Evolutionary conservation across 1,140 invertebrate species (phyloP), one percentile per base, ranked within the genome.

Genomic region (Sipha flava): DNA sequence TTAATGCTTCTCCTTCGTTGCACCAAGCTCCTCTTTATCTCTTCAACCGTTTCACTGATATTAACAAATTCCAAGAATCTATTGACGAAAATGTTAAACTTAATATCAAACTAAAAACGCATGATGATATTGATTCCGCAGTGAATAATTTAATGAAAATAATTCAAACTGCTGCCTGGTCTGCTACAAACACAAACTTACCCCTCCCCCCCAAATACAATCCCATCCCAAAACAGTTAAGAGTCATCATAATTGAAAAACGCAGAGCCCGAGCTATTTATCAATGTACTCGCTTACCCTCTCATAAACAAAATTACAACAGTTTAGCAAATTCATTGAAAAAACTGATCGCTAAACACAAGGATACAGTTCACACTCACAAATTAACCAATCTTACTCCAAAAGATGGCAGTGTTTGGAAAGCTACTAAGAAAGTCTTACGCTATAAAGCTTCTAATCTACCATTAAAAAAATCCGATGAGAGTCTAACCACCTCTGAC

Each of bases 391-490:
- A 70, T 68, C 29, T 34, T 9, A n/a, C 29, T 34, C 16, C 29
- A 2, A 62, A 26, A 37, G 59, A 34, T 10, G 6, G 5, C 9
- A 37, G 59, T 21, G 2, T 83, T 9, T 83, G 80, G 81, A 82
- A 66, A 73, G 82, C 75, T 0, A 80, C 81, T 21, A 83, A 81
- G 57, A 34, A 79, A 40, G 31, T 82, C 14, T 82, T 80, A 59
- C 43, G 49, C 49, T 79, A 80, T 26, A 80, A 68, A 18, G 1
- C 66, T 12, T 34, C 79, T 23, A 72, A 75, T 29, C 70, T 77
- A 12, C 81, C 81, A 23, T 70, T 83, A 6, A 82, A 47, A 57
- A 81, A 82, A 31, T 1, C 6, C 31, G 73, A 83, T 80, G 80
- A 79, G 0, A 54, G 12, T 4, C 81, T 66, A 75, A 81, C 79